Evolutionary conservation across 2,797 vertebrate genomes (phyloP).

Genomic region (Euthynnus affinis): DNA sequence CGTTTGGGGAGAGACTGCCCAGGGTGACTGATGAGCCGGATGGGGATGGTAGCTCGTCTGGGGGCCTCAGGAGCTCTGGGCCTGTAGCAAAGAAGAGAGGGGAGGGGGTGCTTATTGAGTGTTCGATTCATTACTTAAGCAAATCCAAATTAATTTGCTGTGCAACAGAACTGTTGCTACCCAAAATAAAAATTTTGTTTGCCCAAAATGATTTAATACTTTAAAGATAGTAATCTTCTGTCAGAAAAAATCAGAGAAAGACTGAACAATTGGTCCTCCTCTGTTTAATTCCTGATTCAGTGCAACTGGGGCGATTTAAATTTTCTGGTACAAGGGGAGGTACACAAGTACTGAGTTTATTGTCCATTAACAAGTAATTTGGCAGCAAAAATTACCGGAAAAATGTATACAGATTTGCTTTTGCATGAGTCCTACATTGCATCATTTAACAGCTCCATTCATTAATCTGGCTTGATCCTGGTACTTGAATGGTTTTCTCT

Average conservation of each 20-base stretch:
- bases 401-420: constrained; percentile 9
- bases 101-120: constrained; percentile 65
- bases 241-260: constrained; percentile 1
- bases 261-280: constrained; percentile 11
- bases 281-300: background rate
- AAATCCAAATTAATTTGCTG: constrained; percentile 64
- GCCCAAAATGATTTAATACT: background rate
- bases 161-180: constrained; percentile 36
- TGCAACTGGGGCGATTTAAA: constrained; percentile 2
- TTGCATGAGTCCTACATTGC: constrained; percentile 5
- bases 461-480: constrained; percentile 22
- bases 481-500: background rate
- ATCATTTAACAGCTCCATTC: constrained; percentile 15
- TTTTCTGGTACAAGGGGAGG: constrained; percentile 23
- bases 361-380: constrained; percentile 35
- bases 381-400: constrained; percentile 5
- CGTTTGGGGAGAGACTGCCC: constrained; percentile 82
- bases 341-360: constrained; percentile 23
- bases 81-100: constrained; percentile 38
- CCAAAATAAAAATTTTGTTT: constrained; percentile 30
- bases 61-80: constrained; percentile 63
- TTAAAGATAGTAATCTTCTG: background rate
- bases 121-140: constrained; percentile 75
- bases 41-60: constrained; percentile 73
- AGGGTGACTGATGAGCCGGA: constrained; percentile 85